Evolutionary conservation across 2,113 vertebrate species (phyloP), one percentile per base, ranked within the genome.

Genomic region (Sterna hirundo): DNA sequence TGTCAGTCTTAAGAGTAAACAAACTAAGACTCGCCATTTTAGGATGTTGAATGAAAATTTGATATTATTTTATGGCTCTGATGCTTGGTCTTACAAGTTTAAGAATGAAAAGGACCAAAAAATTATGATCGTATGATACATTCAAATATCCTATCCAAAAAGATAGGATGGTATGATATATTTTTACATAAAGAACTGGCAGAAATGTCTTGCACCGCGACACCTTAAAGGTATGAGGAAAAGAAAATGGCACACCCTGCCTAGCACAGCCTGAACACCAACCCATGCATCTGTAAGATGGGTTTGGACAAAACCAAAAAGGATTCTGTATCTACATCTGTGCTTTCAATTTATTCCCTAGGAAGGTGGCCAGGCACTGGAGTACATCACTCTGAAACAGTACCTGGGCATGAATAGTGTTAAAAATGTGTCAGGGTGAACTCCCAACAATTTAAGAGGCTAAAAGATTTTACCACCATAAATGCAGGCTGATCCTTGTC

Each of bases 401-500:
- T 12, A 42, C 32, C 11, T 62, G n/a, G 60, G 36, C 7, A 36
- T 32, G 64, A 90, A 40, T 1, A 58, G 42, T 36, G 29, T 52
- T 71, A 38, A 72, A 86, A 81, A 30, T 10, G 1, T 9, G 36
- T 55, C 17, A 27, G 9, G 16, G 1, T 6, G 20, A 11, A 17
- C 9, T 49, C 27, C 13, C 0, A 0, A 25, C 20, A 49, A 32
- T 64, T 92, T 19, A 3, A 71, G 29, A 75, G 32, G 20, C 40
- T 27, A 46, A 46, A 86, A 58, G 30, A 64, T 54, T 55, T 62
- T 46, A 64, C 38, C 3, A 64, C n/a, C 18, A 11, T 27, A 76
- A 86, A 68, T 20, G 27, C 38, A 54, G 27, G 6, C 27, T 76
- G 25, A 60, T 72, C 32, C 22, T 71, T 55, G 27, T 68, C 71